These are phyloP conservation scores for Agrypnus murinus DNA, from an alignment of 2,888 invertebrate species.

Conservation along the genomic window DNA sequence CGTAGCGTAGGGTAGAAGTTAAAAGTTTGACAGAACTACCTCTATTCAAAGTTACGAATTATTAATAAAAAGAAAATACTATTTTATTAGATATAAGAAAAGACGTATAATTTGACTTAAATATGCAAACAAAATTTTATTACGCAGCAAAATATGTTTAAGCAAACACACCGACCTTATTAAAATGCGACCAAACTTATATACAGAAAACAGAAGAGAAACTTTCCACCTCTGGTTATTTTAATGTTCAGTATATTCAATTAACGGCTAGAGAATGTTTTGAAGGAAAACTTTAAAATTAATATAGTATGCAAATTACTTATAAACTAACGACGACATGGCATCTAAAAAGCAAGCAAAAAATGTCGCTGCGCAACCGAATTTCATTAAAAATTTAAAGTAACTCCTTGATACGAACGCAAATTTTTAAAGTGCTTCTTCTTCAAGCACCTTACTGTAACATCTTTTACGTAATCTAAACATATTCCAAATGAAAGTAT, in stretches of 20 bases:
- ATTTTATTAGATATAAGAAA: too few relatives aligned
- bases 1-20: too few relatives aligned
- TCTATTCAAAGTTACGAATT: too few relatives aligned
- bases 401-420: neutral
- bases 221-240: slow-evolving; percentile 6
- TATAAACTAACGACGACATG: slow-evolving; percentile 14
- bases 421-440: too few relatives aligned
- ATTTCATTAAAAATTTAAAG: slow-evolving; percentile 3
- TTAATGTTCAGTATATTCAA: slow-evolving; percentile 7
- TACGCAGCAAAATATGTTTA: too few relatives aligned
- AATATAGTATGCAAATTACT: slow-evolving; percentile 29
- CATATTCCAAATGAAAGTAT: too few relatives aligned
- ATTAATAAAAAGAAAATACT: too few relatives aligned
- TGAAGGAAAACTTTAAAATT: slow-evolving; percentile 21
- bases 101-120: too few relatives aligned
- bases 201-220: neutral
- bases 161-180: neutral
- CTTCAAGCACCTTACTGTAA: too few relatives aligned
- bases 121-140: too few relatives aligned
- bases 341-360: slow-evolving; percentile 6
- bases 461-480: too few relatives aligned
- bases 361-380: neutral
- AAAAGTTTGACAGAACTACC: too few relatives aligned
- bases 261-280: slow-evolving; percentile 14
- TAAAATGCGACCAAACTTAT: slow-evolving; percentile 14